These are phyloP conservation scores for Lithodes maja DNA, from an alignment of 2,888 invertebrate genomes.

Conservation along the genomic window DNA sequence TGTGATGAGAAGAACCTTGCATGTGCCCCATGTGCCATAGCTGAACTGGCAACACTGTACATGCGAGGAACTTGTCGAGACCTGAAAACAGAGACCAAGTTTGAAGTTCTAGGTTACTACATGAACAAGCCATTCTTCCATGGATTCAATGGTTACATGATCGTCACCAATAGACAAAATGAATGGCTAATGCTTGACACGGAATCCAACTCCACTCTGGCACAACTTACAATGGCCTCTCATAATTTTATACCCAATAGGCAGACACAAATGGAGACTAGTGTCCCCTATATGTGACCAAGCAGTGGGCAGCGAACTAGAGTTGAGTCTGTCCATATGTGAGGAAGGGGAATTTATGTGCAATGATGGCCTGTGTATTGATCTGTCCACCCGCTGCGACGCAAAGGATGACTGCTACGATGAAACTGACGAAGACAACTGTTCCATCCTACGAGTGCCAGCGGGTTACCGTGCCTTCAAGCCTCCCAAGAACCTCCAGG, in stretches of 20 bases:
- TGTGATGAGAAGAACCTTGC: constrained; percentile 34
- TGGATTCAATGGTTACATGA: constrained; percentile 49
- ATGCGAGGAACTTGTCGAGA: constrained; percentile 42
- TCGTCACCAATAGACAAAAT: neutral
- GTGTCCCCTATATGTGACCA: constrained; percentile 24
- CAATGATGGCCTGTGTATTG: constrained; percentile 53
- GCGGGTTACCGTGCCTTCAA: constrained; percentile 24
- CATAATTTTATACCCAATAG: constrained; percentile 38
- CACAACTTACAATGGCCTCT: constrained; percentile 25
- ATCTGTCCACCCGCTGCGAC: constrained; percentile 40
- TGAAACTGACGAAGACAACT: constrained; percentile 55
- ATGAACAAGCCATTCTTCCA: constrained; percentile 46
- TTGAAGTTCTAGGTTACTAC: constrained; percentile 52
- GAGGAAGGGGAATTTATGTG: constrained; percentile 42
- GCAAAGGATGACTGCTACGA: constrained; percentile 49
- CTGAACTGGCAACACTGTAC: constrained; percentile 9
- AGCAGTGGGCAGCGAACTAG: neutral
- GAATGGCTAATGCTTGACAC: constrained; percentile 44
- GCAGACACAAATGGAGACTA: constrained; percentile 45
- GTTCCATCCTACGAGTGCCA: constrained; percentile 24
- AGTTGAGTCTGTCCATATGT: constrained; percentile 49
- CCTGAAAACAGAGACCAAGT: constrained; percentile 36
- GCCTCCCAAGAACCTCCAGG: constrained; percentile 26
- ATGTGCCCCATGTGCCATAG: constrained; percentile 43
- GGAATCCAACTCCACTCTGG: neutral